phyloP scores from a whole-genome alignment of 2,888 invertebrate genomes.

The Sericinus montela region DNA sequence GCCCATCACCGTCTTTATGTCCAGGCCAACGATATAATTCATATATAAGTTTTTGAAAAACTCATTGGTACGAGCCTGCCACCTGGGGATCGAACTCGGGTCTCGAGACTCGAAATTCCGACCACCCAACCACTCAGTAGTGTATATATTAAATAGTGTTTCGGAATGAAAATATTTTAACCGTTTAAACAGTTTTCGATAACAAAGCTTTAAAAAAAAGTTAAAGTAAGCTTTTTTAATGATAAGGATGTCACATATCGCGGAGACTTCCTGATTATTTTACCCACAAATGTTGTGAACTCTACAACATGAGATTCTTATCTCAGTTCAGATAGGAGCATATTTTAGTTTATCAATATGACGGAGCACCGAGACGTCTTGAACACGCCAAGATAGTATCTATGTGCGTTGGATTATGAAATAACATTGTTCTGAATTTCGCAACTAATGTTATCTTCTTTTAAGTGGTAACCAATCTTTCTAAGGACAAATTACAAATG shows the following conservation, averaged over 20 bases:
- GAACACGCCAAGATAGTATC: slow-evolving; percentile 19
- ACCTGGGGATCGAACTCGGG: too few relatives aligned
- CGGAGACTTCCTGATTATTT: slow-evolving; percentile 61
- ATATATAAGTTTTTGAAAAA: too few relatives aligned
- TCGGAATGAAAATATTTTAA: too few relatives aligned
- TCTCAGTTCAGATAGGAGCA: slow-evolving; percentile 45
- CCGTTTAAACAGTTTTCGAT: background rate
- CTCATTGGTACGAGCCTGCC: too few relatives aligned
- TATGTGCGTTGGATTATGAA: slow-evolving; percentile 9
- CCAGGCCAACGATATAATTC: too few relatives aligned
- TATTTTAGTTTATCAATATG: slow-evolving; percentile 51
- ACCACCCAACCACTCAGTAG: too few relatives aligned
- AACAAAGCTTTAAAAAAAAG: slow-evolving; percentile 23
- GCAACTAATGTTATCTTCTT: slow-evolving; percentile 1
- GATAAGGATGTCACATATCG: slow-evolving; percentile 44
- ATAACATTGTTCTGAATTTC: slow-evolving; percentile 12
- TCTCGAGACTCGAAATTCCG: too few relatives aligned
- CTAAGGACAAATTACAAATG: too few relatives aligned
- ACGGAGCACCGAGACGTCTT: slow-evolving; percentile 34
- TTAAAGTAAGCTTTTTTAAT: slow-evolving; percentile 28
- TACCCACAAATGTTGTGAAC: slow-evolving; percentile 54
- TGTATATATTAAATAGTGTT: too few relatives aligned
- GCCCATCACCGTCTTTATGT: too few relatives aligned
- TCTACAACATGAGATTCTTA: slow-evolving; percentile 57
- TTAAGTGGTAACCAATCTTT: background rate